Evolutionary conservation across 2,888 invertebrate genomes (phyloP), one percentile per base, ranked within the genome.

Genomic region (Teleiodes luculella): DNA sequence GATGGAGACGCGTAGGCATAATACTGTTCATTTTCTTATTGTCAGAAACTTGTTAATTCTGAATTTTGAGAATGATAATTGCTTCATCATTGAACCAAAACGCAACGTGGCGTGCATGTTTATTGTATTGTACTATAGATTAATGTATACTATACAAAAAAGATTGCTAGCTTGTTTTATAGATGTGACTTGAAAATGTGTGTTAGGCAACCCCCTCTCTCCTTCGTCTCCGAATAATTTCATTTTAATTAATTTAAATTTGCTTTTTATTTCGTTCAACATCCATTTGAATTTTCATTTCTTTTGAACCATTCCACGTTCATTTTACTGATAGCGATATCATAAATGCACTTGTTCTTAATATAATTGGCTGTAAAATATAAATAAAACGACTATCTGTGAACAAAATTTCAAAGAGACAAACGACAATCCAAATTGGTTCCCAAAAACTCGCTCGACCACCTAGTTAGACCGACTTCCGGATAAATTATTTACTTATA

Each of bases 41-140:
- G 61, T 71, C 65, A 69, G 66, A 63, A 58, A 52, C 58, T 62
- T 67, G 67, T 58, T 71, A 57, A 61, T 55, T 78, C 75, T 78
- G 78, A 65, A 59, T 57, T 55, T 57, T 50, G 58, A 59, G 52
- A 57, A 65, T 64, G 61, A 59, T 60, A 64, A 61, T 62, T 64
- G 66, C 72, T 75, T 77, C 68, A 74, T 81, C 86, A 83, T 88
- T 86, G 88, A 88, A 87, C 88, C 88, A 88, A 81, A 86, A 83
- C 80, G 78, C 88, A 88, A 84, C 75, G 79, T 81, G 82, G 82
- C 86, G 82, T 87, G 88, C 88, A 88, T 88, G 88, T 83, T 68
- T 78, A 76, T 66, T 85, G 86, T 88, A 84, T 74, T 86, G 85
- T 86, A 85, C 70, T 80, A 78, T 86, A 87, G 85, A 76, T 80